These are phyloP conservation scores for Pinctada fucata DNA, from an alignment of 2,888 invertebrate species.

Conservation along the genomic window DNA sequence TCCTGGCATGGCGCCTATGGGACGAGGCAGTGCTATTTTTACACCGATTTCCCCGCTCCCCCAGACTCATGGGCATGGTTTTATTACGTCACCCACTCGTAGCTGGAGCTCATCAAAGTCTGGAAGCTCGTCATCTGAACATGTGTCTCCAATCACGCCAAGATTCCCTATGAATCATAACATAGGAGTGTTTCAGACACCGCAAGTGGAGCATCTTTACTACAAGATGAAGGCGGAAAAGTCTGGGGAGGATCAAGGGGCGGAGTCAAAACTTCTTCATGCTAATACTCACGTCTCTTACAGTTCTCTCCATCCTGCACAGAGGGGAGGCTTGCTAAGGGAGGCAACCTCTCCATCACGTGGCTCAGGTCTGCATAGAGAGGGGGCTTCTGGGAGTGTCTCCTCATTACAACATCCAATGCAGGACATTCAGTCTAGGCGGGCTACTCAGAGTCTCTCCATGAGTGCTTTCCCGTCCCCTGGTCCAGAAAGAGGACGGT, in stretches of 20 bases:
- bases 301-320: slow-evolving; percentile 15
- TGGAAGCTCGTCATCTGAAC: slow-evolving; percentile 70
- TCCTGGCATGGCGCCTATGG: slow-evolving; percentile 81
- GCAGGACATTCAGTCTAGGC: slow-evolving; percentile 27
- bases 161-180: slow-evolving; percentile 56
- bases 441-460: slow-evolving; percentile 31
- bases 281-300: neutral
- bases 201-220: slow-evolving; percentile 40
- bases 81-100: slow-evolving; percentile 67
- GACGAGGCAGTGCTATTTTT: slow-evolving; percentile 85
- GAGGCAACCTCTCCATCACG: too few relatives aligned
- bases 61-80: slow-evolving; percentile 63
- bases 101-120: slow-evolving; percentile 72
- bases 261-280: slow-evolving; percentile 63
- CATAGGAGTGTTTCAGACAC: slow-evolving; percentile 60
- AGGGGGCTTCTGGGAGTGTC: slow-evolving; percentile 21
- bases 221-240: slow-evolving; percentile 61
- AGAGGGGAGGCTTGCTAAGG: slow-evolving; percentile 25
- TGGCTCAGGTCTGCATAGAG: neutral
- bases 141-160: slow-evolving; percentile 70
- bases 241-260: slow-evolving; percentile 70
- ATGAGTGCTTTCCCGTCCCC: slow-evolving; percentile 40
- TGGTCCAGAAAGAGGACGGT: slow-evolving; percentile 14
- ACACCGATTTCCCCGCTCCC: slow-evolving; percentile 85
- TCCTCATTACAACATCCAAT: slow-evolving; percentile 9